Evolutionary conservation across 2,797 vertebrate species (phyloP).

Genomic region (Brachyalestes nurse): DNA sequence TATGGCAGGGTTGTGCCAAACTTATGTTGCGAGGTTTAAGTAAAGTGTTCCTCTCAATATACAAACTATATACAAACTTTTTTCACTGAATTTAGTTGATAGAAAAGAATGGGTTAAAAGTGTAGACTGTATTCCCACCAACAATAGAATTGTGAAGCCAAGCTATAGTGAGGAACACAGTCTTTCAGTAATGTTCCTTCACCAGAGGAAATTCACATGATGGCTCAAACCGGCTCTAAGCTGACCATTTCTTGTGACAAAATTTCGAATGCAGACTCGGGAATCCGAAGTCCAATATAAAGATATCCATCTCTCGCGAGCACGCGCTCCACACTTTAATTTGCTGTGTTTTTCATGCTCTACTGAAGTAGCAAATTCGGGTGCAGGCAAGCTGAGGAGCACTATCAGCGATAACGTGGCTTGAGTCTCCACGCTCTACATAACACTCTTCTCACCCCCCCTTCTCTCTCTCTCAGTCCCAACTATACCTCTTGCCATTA

Average conservation of each 20-base stretch:
- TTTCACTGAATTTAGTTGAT: no score
- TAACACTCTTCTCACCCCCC: constrained; percentile 68
- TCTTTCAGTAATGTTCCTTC: not conserved
- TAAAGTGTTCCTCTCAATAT: no score
- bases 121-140: not conserved
- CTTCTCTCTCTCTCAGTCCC: constrained; percentile 63
- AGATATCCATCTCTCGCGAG: constrained; percentile 93
- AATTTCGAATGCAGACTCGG: constrained; percentile 76
- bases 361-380: constrained; percentile 94
- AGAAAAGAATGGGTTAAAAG: not conserved
- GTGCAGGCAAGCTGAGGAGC: constrained; percentile 84
- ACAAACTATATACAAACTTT: no score
- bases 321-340: constrained; percentile 92
- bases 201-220: constrained; percentile 33
- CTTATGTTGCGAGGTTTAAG: no score
- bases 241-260: constrained; percentile 69
- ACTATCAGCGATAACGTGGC: constrained; percentile 91
- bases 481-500: constrained; percentile 31
- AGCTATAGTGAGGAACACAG: not conserved
- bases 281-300: constrained; percentile 89
- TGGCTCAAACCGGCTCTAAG: constrained; percentile 38
- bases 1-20: no score
- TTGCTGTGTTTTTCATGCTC: constrained; percentile 95
- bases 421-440: constrained; percentile 89
- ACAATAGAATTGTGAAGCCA: constrained; percentile 14